These are phyloP conservation scores for Mungos mungo DNA, from an alignment of 2,113 vertebrate genomes.

Conservation along the genomic window DNA sequence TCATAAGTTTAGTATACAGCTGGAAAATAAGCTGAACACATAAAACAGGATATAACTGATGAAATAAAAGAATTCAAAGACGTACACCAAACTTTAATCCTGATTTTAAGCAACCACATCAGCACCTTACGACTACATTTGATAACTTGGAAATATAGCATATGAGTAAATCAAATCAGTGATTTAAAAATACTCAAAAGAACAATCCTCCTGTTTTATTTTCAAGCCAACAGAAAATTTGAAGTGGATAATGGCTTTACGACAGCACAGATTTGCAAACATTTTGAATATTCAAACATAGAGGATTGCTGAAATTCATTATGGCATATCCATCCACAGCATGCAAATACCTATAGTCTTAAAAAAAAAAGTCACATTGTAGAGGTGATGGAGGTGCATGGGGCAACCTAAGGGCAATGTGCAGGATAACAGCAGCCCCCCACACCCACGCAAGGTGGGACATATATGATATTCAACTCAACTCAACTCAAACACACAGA, in stretches of 20 bases:
- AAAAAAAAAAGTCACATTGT: neutral
- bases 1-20: neutral
- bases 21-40: neutral
- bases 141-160: neutral
- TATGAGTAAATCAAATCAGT: neutral
- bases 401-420: no score
- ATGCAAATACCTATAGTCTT: neutral
- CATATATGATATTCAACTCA: no score
- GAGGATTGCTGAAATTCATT: neutral
- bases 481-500: neutral
- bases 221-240: constrained; percentile 26
- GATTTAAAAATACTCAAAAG: constrained; percentile 3
- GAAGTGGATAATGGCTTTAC: neutral
- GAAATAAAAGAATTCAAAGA: neutral
- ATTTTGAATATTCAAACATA: neutral
- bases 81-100: neutral
- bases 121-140: neutral
- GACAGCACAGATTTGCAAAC: neutral
- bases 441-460: no score
- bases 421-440: no score
- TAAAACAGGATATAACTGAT: neutral
- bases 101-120: neutral
- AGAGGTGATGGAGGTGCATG: no score
- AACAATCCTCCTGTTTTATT: neutral
- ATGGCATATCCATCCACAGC: neutral